Evolutionary conservation across 2,113 vertebrate genomes (phyloP).

Genomic region (Otus sunia): DNA sequence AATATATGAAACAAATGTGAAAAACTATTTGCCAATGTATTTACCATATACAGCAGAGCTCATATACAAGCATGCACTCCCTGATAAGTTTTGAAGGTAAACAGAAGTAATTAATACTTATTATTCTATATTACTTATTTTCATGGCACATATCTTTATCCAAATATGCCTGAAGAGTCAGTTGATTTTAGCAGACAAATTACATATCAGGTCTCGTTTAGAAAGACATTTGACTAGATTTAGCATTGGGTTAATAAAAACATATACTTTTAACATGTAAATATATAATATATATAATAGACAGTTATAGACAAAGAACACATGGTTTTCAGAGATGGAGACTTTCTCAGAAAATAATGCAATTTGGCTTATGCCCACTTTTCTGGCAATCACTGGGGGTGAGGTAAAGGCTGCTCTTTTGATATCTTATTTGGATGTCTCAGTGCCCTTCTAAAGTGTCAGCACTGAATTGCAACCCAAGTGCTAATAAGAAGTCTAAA

Average conservation of each 20-base stretch:
- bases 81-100: not conserved
- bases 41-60: not conserved
- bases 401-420: not conserved
- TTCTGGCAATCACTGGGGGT: not conserved
- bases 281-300: not conserved
- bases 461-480: not conserved
- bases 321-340: not conserved
- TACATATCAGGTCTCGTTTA: not conserved
- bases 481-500: not conserved
- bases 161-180: not conserved
- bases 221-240: not conserved
- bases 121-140: not conserved
- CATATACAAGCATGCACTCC: not conserved
- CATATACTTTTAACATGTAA: not conserved
- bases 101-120: not conserved
- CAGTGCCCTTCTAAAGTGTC: not conserved
- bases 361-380: not conserved
- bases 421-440: not conserved
- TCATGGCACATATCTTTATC: not conserved
- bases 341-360: not conserved
- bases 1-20: not conserved
- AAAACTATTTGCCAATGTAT: not conserved
- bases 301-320: not conserved
- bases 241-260: not conserved
- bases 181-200: not conserved